Conservation (phyloP, 2,888 invertebrate genomes). For the Mongoloraphidia duomilia region DNA sequence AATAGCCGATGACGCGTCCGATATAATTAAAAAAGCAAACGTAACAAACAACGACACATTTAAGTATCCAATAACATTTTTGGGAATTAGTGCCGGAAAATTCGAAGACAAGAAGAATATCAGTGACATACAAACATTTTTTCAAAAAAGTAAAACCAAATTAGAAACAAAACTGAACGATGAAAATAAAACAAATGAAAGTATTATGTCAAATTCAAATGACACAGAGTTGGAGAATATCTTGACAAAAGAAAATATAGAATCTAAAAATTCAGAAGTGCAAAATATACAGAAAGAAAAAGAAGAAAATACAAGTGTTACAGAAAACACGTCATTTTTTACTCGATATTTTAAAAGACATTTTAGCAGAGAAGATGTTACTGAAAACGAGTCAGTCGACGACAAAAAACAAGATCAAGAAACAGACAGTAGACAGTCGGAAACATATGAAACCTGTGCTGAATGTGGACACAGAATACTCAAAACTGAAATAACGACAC, state of each 20-base stretch:
- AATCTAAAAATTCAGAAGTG: background rate
- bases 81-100: conserved; percentile 68
- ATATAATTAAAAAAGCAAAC: conserved; percentile 45
- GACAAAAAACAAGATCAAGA: conserved; percentile 1
- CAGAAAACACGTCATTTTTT: background rate
- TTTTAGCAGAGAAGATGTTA: background rate
- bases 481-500: conserved; percentile 49
- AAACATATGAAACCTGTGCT: conserved; percentile 38
- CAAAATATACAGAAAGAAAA: background rate
- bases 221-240: too few relatives aligned
- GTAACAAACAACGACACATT: conserved; percentile 22
- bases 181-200: background rate
- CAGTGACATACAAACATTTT: conserved; percentile 42
- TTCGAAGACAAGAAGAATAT: conserved; percentile 50
- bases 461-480: conserved; percentile 53
- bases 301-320: background rate
- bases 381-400: conserved; percentile 5
- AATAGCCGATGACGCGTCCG: conserved; percentile 49
- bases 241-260: background rate
- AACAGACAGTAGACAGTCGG: conserved; percentile 18
- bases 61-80: conserved; percentile 42
- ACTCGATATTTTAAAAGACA: background rate
- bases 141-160: conserved; percentile 26
- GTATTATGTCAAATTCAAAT: too few relatives aligned
- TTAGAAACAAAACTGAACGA: background rate